Base-by-base conservation (phyloP, 92 coral and sea anemone species). In the Isaurus tuberculatus region DNA sequence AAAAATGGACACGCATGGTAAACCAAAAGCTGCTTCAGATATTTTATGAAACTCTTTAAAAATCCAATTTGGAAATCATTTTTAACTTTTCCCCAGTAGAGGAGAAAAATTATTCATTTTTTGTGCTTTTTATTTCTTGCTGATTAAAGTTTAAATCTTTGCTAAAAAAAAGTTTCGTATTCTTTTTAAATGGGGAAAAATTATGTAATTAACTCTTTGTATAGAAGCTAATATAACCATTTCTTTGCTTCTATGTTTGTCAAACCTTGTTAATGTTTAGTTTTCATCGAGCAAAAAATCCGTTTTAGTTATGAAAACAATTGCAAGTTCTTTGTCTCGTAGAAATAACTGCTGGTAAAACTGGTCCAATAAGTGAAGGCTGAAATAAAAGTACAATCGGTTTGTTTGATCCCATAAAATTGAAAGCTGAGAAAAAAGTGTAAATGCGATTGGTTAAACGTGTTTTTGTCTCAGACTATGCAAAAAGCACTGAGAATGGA, bases 401-500 rank as follows among this genome's bases (percentile, higher is more conserved):
- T 17, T 55, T 55, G 63, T 19, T 17, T 5, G 25, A 2, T 55
- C 80, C 80, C 65, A 73, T 23, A 19, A n/a, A n/a, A 27, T 26
- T 63, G 34, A 63, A 63, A 63, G 69, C 69, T 63, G 69, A 63
- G 23, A 28, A 27, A 40, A 29, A 29, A 31, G 1, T 5, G 5
- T 22, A 70, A 19, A 36, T 23, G 20, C 37, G 55, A 14, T 43
- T 8, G 30, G 37, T 51, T 49, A 9, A 23, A 16, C 16, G 81
- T 75, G 82, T 77, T 77, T 77, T 77, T 77, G 82, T 55, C 82
- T 77, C 53, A 11, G 68, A 34, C 69, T 19, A 77, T 77, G 82
- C 82, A 77, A 77, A 77, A 77, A 77, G 82, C 82, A 77, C 82
- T 77, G 82, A 77, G 82, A 77, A 57, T 77, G 49, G 32, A 58